Base-by-base conservation (phyloP, 2,888 invertebrate species). In the Drosophila parthenogenetica region DNA sequence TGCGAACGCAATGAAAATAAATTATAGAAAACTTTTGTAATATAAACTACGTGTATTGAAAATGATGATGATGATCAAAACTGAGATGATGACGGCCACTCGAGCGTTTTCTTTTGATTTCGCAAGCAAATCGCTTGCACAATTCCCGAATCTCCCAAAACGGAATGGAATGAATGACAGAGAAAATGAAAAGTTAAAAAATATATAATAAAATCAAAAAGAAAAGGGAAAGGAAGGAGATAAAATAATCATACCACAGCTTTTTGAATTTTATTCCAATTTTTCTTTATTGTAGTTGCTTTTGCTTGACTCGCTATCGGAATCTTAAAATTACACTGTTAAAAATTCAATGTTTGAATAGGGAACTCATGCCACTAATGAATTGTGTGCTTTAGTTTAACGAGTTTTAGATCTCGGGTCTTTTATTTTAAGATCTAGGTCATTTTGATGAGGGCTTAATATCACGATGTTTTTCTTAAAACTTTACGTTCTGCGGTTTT, bases 11-110 rank as follows among this genome's bases (percentile, higher is more conserved):
- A 87, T 81, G 89, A 87, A 85, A 89, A 85, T 87, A 85, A 89
- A 87, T 89, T 89, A 85, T 87, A 72, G 65, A 61, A 77, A 82
- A 86, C 81, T 84, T 84, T 86, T 88, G 76, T 80, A 80, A 86
- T 86, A 86, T 82, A 79, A 83, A 85, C 82, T 85, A 87, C 62
- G 82, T 70, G 54, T 63, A 66, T 70, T 70, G 65, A 57, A 46
- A 39, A 59, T 69, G 58, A 53, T 69, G 64, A 42, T 40, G 45
- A 32, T 16, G 25, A 66, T 43, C 46, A 22, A 48, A 37, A 43
- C 25, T 46, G 51, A 40, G 40, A 51, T 64, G 61, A 55, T 59
- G 67, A 48, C 35, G 43, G 67, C 60, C 64, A 69, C 64, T 77
- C 63, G 63, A 70, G 74, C 67, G 69, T 81, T 69, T 72, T 57